Conservation (phyloP, 2,797 vertebrate species). For the Florisuga fusca region DNA sequence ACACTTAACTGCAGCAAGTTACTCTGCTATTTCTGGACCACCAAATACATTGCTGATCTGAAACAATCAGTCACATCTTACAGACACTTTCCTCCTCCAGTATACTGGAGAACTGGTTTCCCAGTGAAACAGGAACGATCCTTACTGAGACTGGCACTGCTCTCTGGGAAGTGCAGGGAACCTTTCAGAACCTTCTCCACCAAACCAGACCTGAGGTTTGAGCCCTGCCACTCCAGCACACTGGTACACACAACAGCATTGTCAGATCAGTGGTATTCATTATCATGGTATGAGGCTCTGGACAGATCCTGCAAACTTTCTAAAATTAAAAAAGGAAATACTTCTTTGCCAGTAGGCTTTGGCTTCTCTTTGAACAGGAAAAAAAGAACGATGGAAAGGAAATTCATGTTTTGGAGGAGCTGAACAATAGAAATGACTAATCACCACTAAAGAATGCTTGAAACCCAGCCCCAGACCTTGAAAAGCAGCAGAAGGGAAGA, state of each 20-base stretch:
- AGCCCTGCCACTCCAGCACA: neutral
- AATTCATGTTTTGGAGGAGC: slow-evolving; percentile 64
- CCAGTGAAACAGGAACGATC: neutral
- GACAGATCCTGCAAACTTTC: slow-evolving; percentile 11
- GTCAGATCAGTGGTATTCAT: slow-evolving; percentile 20
- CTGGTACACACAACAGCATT: neutral
- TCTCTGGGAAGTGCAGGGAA: neutral
- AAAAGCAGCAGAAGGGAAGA: slow-evolving; percentile 45
- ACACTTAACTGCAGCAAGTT: neutral
- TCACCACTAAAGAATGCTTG: slow-evolving; percentile 64
- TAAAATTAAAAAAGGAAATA: slow-evolving; percentile 44
- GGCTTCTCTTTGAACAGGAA: slow-evolving; percentile 59
- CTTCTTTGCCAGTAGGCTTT: slow-evolving; percentile 55
- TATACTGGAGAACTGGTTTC: neutral
- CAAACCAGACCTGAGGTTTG: neutral
- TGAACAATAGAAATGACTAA: slow-evolving; percentile 71
- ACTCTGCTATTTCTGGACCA: neutral
- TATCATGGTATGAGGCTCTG: slow-evolving; percentile 24
- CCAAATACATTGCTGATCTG: neutral
- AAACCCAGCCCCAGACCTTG: slow-evolving; percentile 60
- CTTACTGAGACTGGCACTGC: neutral
- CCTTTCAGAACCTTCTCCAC: neutral
- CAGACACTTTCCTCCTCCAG: neutral
- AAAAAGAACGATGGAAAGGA: slow-evolving; percentile 66
- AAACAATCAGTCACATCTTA: neutral